Conservation (phyloP, 2,113 vertebrate genomes). For the Rhegmatorhina hoffmannsi region DNA sequence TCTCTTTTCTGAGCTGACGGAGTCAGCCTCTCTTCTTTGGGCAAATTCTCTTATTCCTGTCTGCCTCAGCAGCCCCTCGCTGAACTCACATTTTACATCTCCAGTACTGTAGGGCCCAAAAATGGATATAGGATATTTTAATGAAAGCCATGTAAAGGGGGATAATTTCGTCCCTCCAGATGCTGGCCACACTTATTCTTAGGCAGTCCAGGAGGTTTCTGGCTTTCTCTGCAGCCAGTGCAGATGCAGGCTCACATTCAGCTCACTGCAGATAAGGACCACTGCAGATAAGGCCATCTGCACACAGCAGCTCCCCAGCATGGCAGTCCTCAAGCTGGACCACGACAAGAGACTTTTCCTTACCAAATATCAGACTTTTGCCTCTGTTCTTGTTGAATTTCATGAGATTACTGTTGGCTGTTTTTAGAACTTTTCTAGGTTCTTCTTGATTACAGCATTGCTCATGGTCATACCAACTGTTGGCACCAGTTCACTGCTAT, state of each 20-base stretch:
- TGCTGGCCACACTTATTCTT: not conserved
- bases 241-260: not conserved
- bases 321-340: not conserved
- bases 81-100: not conserved
- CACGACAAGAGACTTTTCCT: not conserved
- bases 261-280: not conserved
- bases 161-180: not conserved
- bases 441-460: not conserved
- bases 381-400: not conserved
- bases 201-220: not conserved
- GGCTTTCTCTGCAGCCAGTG: not conserved
- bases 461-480: too few relatives aligned
- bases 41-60: not conserved
- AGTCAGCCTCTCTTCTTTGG: not conserved
- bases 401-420: not conserved
- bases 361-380: accelerated
- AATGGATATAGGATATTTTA: not conserved
- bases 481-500: not conserved
- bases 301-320: not conserved
- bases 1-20: not conserved
- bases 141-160: not conserved
- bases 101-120: too few relatives aligned
- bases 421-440: not conserved
- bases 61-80: too few relatives aligned
- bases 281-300: not conserved